A percentile compares a stretch with the other conserved stretches of the same genome.
Conservation (phyloP, 2,888 invertebrate species). For the Candidula unifasciata region DNA sequence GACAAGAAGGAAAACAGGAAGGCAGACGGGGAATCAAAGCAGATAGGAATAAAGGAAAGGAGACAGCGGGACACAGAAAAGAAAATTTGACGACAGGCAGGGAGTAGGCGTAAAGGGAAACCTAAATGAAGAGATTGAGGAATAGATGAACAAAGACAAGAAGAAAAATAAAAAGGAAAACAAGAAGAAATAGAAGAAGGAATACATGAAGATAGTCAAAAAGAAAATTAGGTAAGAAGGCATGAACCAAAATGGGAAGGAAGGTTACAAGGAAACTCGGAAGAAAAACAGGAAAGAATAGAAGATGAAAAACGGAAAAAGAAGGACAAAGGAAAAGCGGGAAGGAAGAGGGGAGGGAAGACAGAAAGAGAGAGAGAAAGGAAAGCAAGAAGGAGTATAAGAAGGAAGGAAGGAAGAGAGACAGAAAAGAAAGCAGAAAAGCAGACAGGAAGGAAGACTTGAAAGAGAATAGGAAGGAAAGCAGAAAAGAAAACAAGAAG, state of each 20-base stretch:
- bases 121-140: background rate
- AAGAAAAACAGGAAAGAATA: too few species aligned
- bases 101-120: background rate
- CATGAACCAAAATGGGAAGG: too few species aligned
- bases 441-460: too few species aligned
- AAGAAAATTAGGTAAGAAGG: too few species aligned
- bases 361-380: conserved; percentile 23
- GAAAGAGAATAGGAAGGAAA: background rate
- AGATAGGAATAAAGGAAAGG: background rate
- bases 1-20: background rate
- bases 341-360: conserved; percentile 11
- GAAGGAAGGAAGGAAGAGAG: background rate
- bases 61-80: background rate
- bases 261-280: too few species aligned
- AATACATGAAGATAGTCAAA: background rate
- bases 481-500: background rate
- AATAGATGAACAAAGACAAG: background rate
- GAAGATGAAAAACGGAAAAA: too few species aligned
- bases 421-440: background rate
- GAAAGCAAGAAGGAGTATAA: background rate
- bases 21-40: background rate
- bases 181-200: background rate
- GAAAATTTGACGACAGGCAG: background rate
- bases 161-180: background rate
- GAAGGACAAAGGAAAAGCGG: background rate